phyloP scores from a whole-genome alignment of 2,797 vertebrate genomes.

The Acomys russatus region DNA sequence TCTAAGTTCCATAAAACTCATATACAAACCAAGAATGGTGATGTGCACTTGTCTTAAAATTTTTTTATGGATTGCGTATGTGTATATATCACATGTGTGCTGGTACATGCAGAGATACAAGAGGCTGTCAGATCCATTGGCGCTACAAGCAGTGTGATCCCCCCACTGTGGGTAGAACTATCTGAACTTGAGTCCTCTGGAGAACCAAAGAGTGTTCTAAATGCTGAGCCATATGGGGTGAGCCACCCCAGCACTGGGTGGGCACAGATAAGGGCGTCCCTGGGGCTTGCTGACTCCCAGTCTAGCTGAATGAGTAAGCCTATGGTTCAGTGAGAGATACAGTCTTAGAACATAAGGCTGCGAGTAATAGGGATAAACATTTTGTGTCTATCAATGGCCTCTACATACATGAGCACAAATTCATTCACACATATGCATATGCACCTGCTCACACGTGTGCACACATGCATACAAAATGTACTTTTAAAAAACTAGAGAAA shows the following conservation, averaged over 20 bases:
- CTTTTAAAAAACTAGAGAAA: constrained; percentile 55
- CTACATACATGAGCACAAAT: background rate
- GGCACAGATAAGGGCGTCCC: background rate
- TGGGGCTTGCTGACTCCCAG: background rate
- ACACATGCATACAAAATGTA: background rate
- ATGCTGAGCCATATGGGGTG: background rate
- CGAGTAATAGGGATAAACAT: background rate
- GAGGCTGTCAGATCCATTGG: background rate
- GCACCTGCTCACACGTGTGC: background rate
- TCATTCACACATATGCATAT: background rate
- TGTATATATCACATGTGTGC: background rate
- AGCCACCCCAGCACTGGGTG: background rate
- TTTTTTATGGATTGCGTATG: background rate
- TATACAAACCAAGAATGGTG: background rate
- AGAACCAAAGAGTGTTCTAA: background rate
- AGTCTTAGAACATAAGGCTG: background rate
- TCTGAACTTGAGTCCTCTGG: background rate
- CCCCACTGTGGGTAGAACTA: too few relatives aligned
- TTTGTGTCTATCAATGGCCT: background rate
- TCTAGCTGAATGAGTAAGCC: background rate
- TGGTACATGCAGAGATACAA: background rate
- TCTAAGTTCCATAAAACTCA: background rate
- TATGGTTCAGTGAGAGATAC: background rate
- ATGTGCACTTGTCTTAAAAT: background rate
- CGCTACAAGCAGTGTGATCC: background rate